phyloP scores from a whole-genome alignment of 1,140 invertebrate genomes.

The Paracyclopina nana region DNA sequence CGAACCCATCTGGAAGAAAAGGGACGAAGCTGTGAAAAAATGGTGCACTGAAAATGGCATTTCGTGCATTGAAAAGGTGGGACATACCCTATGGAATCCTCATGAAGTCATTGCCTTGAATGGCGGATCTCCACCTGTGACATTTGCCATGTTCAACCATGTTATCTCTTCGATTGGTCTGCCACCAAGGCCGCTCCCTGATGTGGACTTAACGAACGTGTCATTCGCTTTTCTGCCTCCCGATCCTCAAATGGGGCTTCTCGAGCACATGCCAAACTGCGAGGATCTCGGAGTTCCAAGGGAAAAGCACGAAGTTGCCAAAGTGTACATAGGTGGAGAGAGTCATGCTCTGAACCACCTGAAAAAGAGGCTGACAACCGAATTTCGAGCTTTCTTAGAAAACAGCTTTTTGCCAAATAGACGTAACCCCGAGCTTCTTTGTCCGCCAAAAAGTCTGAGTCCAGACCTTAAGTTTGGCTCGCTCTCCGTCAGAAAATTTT shows the following conservation, averaged over 20 bases:
- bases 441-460: slow-evolving; percentile 42
- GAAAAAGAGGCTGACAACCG: not conserved
- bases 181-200: slow-evolving; percentile 33
- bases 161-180: slow-evolving; percentile 35
- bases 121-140: slow-evolving; percentile 40
- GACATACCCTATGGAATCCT: slow-evolving; percentile 47
- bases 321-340: slow-evolving; percentile 16
- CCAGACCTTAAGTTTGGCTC: slow-evolving; percentile 46
- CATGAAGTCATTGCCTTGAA: slow-evolving; percentile 38
- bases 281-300: no score
- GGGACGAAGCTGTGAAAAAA: slow-evolving; percentile 37
- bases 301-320: no score
- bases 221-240: slow-evolving; percentile 25
- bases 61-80: slow-evolving; percentile 34
- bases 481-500: slow-evolving; percentile 29
- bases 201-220: slow-evolving; percentile 32
- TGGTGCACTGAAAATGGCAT: slow-evolving; percentile 36
- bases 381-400: slow-evolving; percentile 9
- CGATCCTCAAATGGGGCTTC: no score
- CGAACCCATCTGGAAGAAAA: slow-evolving; percentile 42
- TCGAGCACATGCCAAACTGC: no score
- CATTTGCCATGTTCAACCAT: slow-evolving; percentile 41
- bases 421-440: slow-evolving; percentile 41
- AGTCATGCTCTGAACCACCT: slow-evolving; percentile 10
- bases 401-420: slow-evolving; percentile 37